A percentile compares a stretch with the other conserved stretches of the same genome.
Evolutionary conservation across 2,888 invertebrate species (phyloP).

Genomic region (Leptinotarsa haldemani): DNA sequence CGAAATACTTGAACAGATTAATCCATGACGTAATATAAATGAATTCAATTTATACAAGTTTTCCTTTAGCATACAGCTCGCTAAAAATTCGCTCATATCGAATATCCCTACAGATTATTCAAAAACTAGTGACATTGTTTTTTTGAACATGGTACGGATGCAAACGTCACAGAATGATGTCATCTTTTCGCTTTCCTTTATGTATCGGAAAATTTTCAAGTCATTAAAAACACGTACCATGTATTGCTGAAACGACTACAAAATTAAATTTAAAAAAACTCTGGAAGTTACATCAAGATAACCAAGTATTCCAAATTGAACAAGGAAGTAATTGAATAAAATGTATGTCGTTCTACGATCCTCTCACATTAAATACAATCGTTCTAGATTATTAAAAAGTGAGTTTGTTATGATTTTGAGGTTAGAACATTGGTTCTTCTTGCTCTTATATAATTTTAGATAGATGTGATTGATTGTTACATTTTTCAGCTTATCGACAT

Average conservation of each 20-base stretch:
- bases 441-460: constrained; percentile 33
- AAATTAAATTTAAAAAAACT: constrained; percentile 34
- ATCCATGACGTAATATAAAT: too few species aligned
- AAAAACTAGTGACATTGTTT: constrained; percentile 22
- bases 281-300: constrained; percentile 20
- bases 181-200: constrained; percentile 51
- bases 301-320: constrained; percentile 9
- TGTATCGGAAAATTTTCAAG: constrained; percentile 58
- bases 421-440: constrained; percentile 41
- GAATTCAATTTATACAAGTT: too few species aligned
- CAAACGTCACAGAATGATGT: constrained; percentile 51
- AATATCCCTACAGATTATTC: not conserved
- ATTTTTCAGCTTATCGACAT: constrained; percentile 52
- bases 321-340: constrained; percentile 38
- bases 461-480: constrained; percentile 23
- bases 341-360: constrained; percentile 59
- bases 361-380: constrained; percentile 53
- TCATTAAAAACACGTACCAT: constrained; percentile 48
- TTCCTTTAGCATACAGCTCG: not conserved
- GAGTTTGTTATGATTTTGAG: constrained; percentile 50
- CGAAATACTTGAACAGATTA: too few species aligned
- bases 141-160: constrained; percentile 34
- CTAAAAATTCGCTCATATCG: not conserved
- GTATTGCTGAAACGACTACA: constrained; percentile 33
- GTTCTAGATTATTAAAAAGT: constrained; percentile 54